phyloP scores from a whole-genome alignment of 2,797 vertebrate species.

The Muraenolepis orangiensis region DNA sequence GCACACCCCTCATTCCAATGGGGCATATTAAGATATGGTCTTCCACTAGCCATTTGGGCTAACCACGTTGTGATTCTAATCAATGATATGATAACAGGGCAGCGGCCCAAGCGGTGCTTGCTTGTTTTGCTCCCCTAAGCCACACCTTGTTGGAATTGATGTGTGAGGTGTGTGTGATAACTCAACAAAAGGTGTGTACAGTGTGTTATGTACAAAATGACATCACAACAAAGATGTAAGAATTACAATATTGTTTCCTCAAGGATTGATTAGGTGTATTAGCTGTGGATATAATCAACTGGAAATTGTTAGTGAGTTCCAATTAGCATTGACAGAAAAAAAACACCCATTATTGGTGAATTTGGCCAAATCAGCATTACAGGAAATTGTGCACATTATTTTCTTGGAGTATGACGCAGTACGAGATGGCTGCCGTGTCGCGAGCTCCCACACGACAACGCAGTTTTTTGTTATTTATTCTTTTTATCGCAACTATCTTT shows the following conservation, averaged over 20 bases:
- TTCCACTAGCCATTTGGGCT: not conserved
- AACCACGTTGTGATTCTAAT: not conserved
- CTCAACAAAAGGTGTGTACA: too few species aligned
- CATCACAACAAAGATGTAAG: too few species aligned
- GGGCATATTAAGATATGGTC: not conserved
- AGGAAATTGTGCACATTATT: too few species aligned
- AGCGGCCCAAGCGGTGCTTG: not conserved
- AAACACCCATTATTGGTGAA: not conserved
- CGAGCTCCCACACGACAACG: too few species aligned
- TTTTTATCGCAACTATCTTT: too few species aligned
- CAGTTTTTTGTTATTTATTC: not conserved
- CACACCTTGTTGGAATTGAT: not conserved
- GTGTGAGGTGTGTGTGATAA: not conserved
- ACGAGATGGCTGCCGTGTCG: too few species aligned
- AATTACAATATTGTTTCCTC: too few species aligned
- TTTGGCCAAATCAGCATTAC: too few species aligned
- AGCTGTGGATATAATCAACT: not conserved
- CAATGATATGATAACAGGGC: not conserved
- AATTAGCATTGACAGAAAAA: not conserved
- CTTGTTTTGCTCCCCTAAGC: not conserved
- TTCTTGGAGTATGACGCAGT: too few species aligned
- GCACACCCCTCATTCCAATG: not conserved
- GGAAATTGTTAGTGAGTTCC: not conserved
- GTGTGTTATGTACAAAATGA: too few species aligned
- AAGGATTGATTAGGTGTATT: not conserved